Percentiles rank a stretch among this genome's conserved stretches.
Conservation (phyloP, 1,140 invertebrate genomes). For the Sycobia sp. region DNA sequence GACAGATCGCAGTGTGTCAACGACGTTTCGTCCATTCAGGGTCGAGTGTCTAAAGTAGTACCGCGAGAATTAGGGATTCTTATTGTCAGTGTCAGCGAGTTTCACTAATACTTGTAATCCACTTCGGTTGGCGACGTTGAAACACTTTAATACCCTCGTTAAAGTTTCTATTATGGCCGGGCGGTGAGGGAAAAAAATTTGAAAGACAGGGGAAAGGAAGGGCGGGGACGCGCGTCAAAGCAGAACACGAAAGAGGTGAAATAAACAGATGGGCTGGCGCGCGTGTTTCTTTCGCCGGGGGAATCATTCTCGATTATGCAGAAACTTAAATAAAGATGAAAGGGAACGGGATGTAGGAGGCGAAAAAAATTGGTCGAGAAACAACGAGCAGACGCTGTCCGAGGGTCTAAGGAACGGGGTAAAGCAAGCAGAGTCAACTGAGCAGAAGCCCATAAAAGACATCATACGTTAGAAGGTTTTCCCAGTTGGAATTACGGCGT, state of each 20-base stretch:
- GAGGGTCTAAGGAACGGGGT: background rate
- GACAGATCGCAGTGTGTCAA: constrained; percentile 11
- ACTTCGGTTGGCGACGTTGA: constrained; percentile 39
- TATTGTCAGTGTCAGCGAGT: constrained; percentile 37
- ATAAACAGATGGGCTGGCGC: too few species aligned
- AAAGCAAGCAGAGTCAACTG: background rate
- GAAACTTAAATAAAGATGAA: background rate
- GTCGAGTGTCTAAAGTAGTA: constrained; percentile 8
- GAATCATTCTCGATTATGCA: background rate
- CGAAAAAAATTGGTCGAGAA: background rate
- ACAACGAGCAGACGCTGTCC: too few species aligned
- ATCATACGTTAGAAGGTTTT: constrained; percentile 8
- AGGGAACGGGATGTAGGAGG: too few species aligned
- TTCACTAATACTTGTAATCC: constrained; percentile 43
- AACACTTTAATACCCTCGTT: constrained; percentile 51
- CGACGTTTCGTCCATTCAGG: constrained; percentile 1
- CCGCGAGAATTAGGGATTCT: constrained; percentile 9
- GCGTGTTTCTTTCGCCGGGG: background rate
- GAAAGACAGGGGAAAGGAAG: background rate
- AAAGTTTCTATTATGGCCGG: constrained; percentile 33
- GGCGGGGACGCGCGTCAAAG: too few species aligned
- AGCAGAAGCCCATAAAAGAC: background rate
- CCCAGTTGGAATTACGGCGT: background rate
- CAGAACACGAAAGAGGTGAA: too few species aligned
- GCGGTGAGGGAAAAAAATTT: too few species aligned